Evolutionary conservation across 2,113 vertebrate species (phyloP).

Genomic region (Xenopus tropicalis): DNA sequence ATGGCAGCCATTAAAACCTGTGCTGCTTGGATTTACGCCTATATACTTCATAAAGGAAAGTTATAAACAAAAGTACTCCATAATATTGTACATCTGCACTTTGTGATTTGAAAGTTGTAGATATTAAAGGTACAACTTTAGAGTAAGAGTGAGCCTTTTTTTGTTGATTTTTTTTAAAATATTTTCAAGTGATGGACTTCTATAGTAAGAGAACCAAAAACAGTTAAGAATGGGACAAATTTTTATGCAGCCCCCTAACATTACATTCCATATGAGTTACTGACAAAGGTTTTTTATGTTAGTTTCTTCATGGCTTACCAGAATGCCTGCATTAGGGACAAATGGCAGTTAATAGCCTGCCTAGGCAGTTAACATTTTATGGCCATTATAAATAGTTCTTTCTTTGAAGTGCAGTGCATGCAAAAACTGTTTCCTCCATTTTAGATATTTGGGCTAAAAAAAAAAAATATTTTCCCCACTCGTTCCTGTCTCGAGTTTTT

Average conservation of each 20-base stretch:
- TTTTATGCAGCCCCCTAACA: background rate
- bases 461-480: slow-evolving; percentile 48
- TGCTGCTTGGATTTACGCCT: too few relatives aligned
- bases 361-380: slow-evolving; percentile 67
- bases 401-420: slow-evolving; percentile 65
- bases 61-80: too few relatives aligned
- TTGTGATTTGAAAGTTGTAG: too few relatives aligned
- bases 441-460: slow-evolving; percentile 69
- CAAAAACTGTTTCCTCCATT: slow-evolving; percentile 68
- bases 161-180: too few relatives aligned
- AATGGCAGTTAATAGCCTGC: slow-evolving; percentile 53
- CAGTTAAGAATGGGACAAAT: too few relatives aligned
- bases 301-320: slow-evolving; percentile 27
- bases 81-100: too few relatives aligned
- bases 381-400: slow-evolving; percentile 64
- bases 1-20: too few relatives aligned
- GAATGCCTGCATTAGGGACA: slow-evolving; percentile 43
- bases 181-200: too few relatives aligned
- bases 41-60: too few relatives aligned
- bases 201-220: too few relatives aligned
- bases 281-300: slow-evolving; percentile 35
- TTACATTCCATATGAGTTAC: slow-evolving; percentile 28
- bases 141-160: too few relatives aligned
- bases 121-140: too few relatives aligned
- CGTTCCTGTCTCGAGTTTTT: slow-evolving; percentile 30